Evolutionary conservation across 30 jellyfish, hydroid and myxozoan species (phyloP), one percentile per base, ranked within the genome.

Genomic region (Pelagia noctiluca): DNA sequence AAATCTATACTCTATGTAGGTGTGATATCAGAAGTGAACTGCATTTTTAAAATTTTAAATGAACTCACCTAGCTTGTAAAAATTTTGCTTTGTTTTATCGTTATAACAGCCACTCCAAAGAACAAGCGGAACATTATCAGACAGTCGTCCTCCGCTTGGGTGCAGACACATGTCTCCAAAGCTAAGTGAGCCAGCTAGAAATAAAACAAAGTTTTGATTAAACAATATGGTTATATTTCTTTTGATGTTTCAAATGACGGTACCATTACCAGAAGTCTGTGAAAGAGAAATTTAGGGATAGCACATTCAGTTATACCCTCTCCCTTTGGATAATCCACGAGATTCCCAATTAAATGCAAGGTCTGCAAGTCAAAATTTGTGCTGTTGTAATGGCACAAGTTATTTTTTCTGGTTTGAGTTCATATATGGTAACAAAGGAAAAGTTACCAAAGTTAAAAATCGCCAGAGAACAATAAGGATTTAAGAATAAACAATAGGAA

Each of bases 101-200:
- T 35, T 35, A 31, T 1, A 10, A 60, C 98, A 91, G 49, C 91
- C 91, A 24, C 88, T 18, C 96, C 96, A 85, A 19, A 91, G 82
- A 23, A 67, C 96, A 46, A 91, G 31, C 33, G 73, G 36, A 48
- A 64, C 89, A 32, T 71, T 71, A 48, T 85, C 89, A 2, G 83
- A 76, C 1, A 74, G 71, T 31, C 71, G 36, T 1, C 98, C 96
- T 23, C 92, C 92, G 26, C 24, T 60, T 11, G 96, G 95, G 60
- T 91, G 95, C 19, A 86, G 35, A 36, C 98, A 91, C 31, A 33
- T 71, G 28, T 24, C 69, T 8, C 78, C 80, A 50, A 78, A 86
- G 47, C 78, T 83, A 28, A 91, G 33, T 12, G 86, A 24, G 1
- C 75, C 74, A 66, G 63, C 96, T 75, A 48, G 31, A 73, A 89